A percentile compares a stretch with the other conserved stretches of the same genome.
phyloP scores from a whole-genome alignment of 2,888 invertebrate species.

The Heliconius erato region DNA sequence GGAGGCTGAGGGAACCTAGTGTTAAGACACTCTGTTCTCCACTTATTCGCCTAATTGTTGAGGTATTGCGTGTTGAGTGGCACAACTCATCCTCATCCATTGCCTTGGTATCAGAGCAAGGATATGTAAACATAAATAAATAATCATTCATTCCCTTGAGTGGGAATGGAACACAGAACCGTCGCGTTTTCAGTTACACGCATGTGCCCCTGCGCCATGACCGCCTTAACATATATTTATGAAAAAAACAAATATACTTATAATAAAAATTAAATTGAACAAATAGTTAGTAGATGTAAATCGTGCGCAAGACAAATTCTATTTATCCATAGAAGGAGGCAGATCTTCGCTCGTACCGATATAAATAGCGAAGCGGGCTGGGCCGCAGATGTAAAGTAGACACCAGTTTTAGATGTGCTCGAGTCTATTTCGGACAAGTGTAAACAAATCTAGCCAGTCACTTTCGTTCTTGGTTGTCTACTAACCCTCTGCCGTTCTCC shows the following conservation, averaged over 20 bases:
- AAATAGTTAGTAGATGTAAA: slow-evolving; percentile 71
- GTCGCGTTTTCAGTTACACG: too few relatives aligned
- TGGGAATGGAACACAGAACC: too few relatives aligned
- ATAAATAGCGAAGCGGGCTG: slow-evolving; percentile 78
- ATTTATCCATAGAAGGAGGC: slow-evolving; percentile 80
- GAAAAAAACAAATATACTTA: slow-evolving; percentile 61
- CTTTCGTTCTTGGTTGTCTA: slow-evolving; percentile 79
- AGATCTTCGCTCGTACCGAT: slow-evolving; percentile 74
- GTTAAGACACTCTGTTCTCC: too few relatives aligned
- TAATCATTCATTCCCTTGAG: too few relatives aligned
- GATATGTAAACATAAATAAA: too few relatives aligned
- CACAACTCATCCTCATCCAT: too few relatives aligned
- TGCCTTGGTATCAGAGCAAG: too few relatives aligned
- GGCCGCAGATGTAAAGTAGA: slow-evolving; percentile 77
- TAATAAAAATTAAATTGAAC: slow-evolving; percentile 65
- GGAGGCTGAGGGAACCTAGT: slow-evolving; percentile 24
- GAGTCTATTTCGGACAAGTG: slow-evolving; percentile 81
- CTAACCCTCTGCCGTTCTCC: slow-evolving; percentile 64
- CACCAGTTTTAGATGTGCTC: slow-evolving; percentile 81
- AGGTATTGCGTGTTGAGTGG: too few relatives aligned
- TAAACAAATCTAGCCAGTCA: slow-evolving; percentile 82
- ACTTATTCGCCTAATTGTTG: too few relatives aligned
- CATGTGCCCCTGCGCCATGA: too few relatives aligned
- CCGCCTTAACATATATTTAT: slow-evolving; percentile 50
- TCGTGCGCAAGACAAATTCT: slow-evolving; percentile 66